Evolutionary conservation across 2,888 invertebrate genomes (phyloP).

Genomic region (Napeogenes sylphis): DNA sequence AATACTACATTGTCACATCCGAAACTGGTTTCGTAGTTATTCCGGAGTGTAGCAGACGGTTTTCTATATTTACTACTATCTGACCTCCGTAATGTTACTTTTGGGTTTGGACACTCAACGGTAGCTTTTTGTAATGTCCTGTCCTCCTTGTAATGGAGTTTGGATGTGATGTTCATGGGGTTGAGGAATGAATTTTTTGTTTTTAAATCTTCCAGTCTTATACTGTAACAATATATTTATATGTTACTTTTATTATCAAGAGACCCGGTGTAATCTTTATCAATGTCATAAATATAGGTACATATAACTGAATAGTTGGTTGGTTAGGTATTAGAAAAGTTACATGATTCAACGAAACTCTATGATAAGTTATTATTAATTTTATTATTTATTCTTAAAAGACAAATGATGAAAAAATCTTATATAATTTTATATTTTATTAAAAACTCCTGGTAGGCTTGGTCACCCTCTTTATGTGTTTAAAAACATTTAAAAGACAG

Average conservation of each 20-base stretch:
- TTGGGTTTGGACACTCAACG: constrained; percentile 83
- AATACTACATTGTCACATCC: constrained; percentile 67
- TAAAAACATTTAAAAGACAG: no score
- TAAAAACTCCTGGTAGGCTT: no score
- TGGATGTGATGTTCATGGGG: constrained; percentile 81
- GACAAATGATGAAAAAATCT: not conserved
- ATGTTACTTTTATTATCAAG: no score
- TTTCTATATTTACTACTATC: constrained; percentile 85
- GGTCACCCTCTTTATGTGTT: no score
- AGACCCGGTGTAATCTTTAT: no score
- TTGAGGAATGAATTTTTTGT: constrained; percentile 78
- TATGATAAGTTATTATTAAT: no score
- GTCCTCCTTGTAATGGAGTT: constrained; percentile 89
- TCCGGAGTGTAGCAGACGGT: constrained; percentile 80
- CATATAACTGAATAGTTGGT: not conserved
- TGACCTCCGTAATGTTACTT: constrained; percentile 81
- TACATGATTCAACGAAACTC: no score
- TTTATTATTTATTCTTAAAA: no score
- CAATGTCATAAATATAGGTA: not conserved
- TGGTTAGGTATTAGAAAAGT: not conserved
- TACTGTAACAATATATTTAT: constrained; percentile 49
- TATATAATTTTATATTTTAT: not conserved
- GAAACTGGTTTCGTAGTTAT: constrained; percentile 81
- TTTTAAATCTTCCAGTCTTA: constrained; percentile 80
- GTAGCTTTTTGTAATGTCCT: constrained; percentile 85